phyloP scores from a whole-genome alignment of 2,888 invertebrate genomes.

The Dicycla oo region DNA sequence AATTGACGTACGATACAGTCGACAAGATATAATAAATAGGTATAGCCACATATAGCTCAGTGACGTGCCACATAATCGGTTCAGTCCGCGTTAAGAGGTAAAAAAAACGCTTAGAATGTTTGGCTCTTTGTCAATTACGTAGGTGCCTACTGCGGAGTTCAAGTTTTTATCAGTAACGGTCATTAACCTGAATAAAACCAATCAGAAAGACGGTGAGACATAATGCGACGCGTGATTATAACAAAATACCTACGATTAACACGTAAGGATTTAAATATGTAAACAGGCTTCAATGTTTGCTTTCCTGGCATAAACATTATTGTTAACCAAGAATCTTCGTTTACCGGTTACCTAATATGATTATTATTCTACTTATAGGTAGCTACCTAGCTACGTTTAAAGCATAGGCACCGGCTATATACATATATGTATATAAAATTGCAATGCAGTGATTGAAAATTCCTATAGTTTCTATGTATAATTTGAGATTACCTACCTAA shows the following conservation, averaged over 20 bases:
- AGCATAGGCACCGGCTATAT: neutral
- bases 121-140: constrained; percentile 62
- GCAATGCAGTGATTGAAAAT: neutral
- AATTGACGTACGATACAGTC: constrained; percentile 46
- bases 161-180: constrained; percentile 69
- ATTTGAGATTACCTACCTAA: constrained; percentile 3
- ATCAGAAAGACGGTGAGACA: constrained; percentile 54
- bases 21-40: constrained; percentile 26
- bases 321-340: constrained; percentile 7
- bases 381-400: neutral
- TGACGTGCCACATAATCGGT: constrained; percentile 58
- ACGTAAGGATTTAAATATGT: constrained; percentile 32
- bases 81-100: constrained; percentile 52
- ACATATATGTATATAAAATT: neutral
- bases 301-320: constrained; percentile 10
- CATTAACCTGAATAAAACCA: constrained; percentile 68
- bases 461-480: neutral
- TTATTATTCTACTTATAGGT: too few species aligned
- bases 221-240: constrained; percentile 59
- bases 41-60: constrained; percentile 9
- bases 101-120: constrained; percentile 59
- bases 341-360: neutral
- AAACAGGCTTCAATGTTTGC: constrained; percentile 30
- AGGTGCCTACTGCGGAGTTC: constrained; percentile 53
- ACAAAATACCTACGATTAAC: constrained; percentile 46